Base-by-base conservation (phyloP, 2,888 invertebrate species). In the Lathronympha strigana region DNA sequence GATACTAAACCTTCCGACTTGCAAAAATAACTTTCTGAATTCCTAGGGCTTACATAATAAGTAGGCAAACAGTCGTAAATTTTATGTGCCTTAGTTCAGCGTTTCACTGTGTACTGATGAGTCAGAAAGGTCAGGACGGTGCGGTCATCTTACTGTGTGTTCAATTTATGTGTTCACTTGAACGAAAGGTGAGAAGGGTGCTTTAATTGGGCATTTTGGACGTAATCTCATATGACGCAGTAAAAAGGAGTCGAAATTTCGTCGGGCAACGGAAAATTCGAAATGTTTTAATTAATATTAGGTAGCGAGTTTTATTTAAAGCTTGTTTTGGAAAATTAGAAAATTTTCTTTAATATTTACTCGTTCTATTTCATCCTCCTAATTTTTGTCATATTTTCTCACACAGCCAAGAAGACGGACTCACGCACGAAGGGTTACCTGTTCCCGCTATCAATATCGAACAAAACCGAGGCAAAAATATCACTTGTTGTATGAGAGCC, bases 51-150 rank as follows among this genome's bases (percentile, higher is more conserved):
- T 54, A 66, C 66, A 66, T 66, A 61, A 66, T 54, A 66, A 66
- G 61, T 61, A 53, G 40, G 61, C 54, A 66, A 66, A 66, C 54
- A 61, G 54, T 61, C 66, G 66, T 66, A 66, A 66, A 66, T 61
- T 66, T 66, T 66, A 61, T 61, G 61, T 47, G 64, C 28, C 57
- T 53, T 63, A 33, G 53, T 61, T 66, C 66, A 66, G 61, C 66
- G 28, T 33, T 54, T 61, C 28, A 38, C 53, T 66, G 60, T 66
- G 66, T 66, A 54, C 66, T 61, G 66, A 66, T 66, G 66, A 66
- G 43, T 66, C 60, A 66, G 66, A 61, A 54, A 49, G 66, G 66
- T 51, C 40, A 54, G 38, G 49, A 23, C 54, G 60, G 28, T 61
- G 66, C 54, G 47, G 21, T 54, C 61, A 66, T 66, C 60, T 60